phyloP scores from a whole-genome alignment of 2,113 vertebrate genomes.

The Colius striatus region DNA sequence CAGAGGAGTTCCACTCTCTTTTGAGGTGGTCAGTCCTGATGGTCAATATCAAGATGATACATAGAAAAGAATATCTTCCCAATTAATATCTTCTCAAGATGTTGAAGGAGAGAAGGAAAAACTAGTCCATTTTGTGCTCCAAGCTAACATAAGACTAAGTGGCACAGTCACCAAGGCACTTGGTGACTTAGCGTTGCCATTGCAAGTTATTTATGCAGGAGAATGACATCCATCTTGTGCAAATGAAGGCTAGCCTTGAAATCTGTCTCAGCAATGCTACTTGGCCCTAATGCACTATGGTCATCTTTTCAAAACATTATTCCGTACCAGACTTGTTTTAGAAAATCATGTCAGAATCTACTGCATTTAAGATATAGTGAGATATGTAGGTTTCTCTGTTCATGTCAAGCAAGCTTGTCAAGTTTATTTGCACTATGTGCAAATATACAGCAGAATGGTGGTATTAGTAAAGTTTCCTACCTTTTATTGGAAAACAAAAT shows the following conservation, averaged over 20 bases:
- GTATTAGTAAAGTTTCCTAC: not conserved
- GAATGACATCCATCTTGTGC: not conserved
- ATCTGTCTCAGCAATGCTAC: not conserved
- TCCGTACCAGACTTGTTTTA: not conserved
- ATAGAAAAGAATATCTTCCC: not conserved
- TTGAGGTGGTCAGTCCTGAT: not conserved
- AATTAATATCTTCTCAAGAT: not conserved
- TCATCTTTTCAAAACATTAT: not conserved
- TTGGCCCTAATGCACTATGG: not conserved
- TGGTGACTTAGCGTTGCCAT: not conserved
- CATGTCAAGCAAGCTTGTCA: not conserved
- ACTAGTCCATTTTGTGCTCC: not conserved
- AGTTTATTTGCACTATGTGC: not conserved
- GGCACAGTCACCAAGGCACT: not conserved
- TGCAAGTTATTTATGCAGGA: not conserved
- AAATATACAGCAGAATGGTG: not conserved
- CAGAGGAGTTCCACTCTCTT: not conserved
- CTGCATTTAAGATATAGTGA: not conserved
- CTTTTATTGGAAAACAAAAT: not conserved
- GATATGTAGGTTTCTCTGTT: not conserved
- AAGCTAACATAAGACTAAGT: not conserved
- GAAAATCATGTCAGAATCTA: not conserved
- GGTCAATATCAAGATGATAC: not conserved
- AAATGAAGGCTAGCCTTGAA: not conserved
- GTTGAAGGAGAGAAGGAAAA: not conserved